These are phyloP conservation scores for Troides oblongomaculatus DNA, from an alignment of 2,888 invertebrate species.

Conservation along the genomic window DNA sequence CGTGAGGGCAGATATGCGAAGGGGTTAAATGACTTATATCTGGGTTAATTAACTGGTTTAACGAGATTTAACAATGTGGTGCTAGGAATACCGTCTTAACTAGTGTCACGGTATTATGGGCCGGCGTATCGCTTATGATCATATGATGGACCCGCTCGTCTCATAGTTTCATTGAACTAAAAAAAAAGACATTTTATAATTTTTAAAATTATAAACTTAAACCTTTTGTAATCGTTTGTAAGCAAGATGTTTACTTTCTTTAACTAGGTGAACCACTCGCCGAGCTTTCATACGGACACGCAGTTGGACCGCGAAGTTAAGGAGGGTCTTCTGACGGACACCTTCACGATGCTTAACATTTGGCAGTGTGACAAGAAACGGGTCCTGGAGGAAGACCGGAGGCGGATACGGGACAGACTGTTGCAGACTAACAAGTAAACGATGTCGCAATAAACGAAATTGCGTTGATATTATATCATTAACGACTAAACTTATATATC, in stretches of 20 bases:
- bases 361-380: conserved; percentile 87
- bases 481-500: neutral
- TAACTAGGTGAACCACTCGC: conserved; percentile 92
- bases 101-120: too few relatives aligned
- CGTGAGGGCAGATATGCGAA: too few relatives aligned
- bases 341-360: conserved; percentile 88
- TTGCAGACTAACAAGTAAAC: conserved; percentile 79
- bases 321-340: conserved; percentile 87
- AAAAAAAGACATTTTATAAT: too few relatives aligned
- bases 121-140: too few relatives aligned
- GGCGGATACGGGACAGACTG: conserved; percentile 84
- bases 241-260: conserved; percentile 7
- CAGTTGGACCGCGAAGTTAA: conserved; percentile 92
- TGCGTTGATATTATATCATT: neutral
- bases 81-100: too few relatives aligned
- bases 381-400: conserved; percentile 86
- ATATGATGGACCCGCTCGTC: too few relatives aligned
- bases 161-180: too few relatives aligned
- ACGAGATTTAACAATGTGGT: too few relatives aligned
- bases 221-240: too few relatives aligned
- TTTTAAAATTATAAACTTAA: too few relatives aligned
- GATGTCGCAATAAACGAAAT: neutral
- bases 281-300: conserved; percentile 95
- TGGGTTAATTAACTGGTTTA: too few relatives aligned
- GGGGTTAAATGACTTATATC: too few relatives aligned